These are phyloP conservation scores for Zophobas morio DNA, from an alignment of 1,140 invertebrate species.

Conservation along the genomic window DNA sequence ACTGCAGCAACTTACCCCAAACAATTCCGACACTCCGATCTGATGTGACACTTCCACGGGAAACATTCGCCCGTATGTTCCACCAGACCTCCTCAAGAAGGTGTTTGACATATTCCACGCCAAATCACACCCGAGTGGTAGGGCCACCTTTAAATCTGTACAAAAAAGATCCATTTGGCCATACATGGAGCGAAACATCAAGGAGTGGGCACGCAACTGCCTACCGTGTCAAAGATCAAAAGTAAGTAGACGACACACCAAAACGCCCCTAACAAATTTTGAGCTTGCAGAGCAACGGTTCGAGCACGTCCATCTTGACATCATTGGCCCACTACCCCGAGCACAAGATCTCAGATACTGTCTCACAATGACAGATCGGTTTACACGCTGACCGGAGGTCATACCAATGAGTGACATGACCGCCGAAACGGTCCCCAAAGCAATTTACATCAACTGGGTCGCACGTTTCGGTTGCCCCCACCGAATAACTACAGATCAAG, in stretches of 20 bases:
- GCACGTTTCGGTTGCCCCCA: too few relatives aligned
- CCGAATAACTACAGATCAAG: too few relatives aligned
- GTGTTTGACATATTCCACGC: conserved; percentile 54
- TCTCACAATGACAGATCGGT: conserved; percentile 67
- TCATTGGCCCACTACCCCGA: conserved; percentile 68
- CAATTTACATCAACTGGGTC: too few relatives aligned
- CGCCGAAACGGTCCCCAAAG: too few relatives aligned
- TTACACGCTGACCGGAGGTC: too few relatives aligned
- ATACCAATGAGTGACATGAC: too few relatives aligned
- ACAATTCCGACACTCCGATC: not conserved
- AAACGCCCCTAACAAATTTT: conserved; percentile 29
- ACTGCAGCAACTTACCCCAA: not conserved
- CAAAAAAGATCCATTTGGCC: conserved; percentile 54
- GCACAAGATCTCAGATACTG: conserved; percentile 63
- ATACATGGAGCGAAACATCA: conserved; percentile 58
- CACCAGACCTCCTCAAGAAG: conserved; percentile 44
- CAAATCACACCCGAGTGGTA: conserved; percentile 58
- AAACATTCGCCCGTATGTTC: conserved; percentile 56
- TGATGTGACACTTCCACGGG: conserved; percentile 51
- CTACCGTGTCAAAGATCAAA: conserved; percentile 61
- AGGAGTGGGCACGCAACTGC: conserved; percentile 55
- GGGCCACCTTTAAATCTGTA: conserved; percentile 51
- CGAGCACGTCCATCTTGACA: conserved; percentile 69
- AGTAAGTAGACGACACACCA: conserved; percentile 51
- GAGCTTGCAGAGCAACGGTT: conserved; percentile 40